Evolutionary conservation across 2,113 vertebrate species (phyloP).

Genomic region (Tragelaphus scriptus): DNA sequence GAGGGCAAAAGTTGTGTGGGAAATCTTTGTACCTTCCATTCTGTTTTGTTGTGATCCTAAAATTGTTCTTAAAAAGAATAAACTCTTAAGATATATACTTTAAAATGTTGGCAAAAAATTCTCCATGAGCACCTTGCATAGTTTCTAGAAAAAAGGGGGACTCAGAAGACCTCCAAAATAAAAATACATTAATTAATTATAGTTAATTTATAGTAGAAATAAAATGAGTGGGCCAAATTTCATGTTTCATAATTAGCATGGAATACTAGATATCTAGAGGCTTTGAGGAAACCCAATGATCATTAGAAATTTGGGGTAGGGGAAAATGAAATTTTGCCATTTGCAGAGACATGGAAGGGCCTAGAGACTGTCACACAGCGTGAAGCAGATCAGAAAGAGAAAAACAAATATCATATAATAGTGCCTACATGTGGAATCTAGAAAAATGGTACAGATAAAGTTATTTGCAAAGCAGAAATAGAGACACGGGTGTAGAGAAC

Average conservation of each 20-base stretch:
- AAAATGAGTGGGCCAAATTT: neutral
- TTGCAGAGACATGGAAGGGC: neutral
- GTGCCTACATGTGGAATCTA: neutral
- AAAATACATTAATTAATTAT: neutral
- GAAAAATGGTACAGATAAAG: neutral
- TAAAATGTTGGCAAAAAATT: neutral
- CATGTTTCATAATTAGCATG: neutral
- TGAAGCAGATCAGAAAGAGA: neutral
- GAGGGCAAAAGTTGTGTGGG: neutral
- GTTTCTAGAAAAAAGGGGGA: neutral
- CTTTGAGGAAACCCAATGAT: neutral
- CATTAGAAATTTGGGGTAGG: neutral
- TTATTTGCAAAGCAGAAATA: neutral
- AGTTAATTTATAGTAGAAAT: neutral
- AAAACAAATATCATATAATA: neutral
- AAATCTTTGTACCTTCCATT: neutral
- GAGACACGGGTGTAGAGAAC: neutral
- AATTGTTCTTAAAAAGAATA: neutral
- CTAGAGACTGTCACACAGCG: neutral
- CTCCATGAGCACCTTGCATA: neutral
- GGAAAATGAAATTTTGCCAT: neutral
- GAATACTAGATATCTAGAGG: too few relatives aligned
- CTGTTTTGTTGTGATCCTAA: neutral
- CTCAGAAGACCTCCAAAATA: neutral
- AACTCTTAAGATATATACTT: neutral